Base-by-base conservation (phyloP, 2,888 invertebrate species). In the Drosophila vallismaia region DNA sequence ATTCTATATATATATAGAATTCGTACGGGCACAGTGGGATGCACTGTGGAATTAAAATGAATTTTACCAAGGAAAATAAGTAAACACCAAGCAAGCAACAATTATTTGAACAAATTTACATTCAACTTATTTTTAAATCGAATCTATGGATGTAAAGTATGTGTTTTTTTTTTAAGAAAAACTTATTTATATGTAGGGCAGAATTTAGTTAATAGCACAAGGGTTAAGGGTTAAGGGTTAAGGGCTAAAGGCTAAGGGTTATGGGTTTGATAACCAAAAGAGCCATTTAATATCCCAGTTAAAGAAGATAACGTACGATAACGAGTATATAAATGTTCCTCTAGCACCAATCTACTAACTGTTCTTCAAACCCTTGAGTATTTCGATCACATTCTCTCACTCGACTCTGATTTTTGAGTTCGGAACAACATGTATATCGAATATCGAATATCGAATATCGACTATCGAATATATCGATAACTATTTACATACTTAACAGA, bases 151-250 rank as follows among this genome's bases (percentile, higher is more conserved):
- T 19, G 12, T 6, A 19, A 19, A 3, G 7, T 42, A 6, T 9
- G 3, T 19, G 49, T 48, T 46, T 19, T 49, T 8, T 46, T 14
- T 40, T 19, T 19, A 19, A 19, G 19, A 19, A 19, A 19, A 40
- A 4, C 42, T n/a, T 36, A 19, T 49, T 45, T 24, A n/a, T 73
- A 76, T 50, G 52, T 53, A 58, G 40, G 62, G 49, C 68, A 77
- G 79, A 74, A 62, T 73, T 81, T 68, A 71, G 73, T 70, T 60
- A 26, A 53, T 60, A 56, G 72, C 68, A 74, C 80, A 79, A 74
- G 80, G 79, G 77, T 68, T 80, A 82, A 70, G 52, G 28, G 36
- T 36, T 12, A 31, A 31, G 31, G 31, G 31, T 31, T 31, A 33
- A 8, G 33, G 33, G 26, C n/a, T n/a, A 79, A 74, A 77, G 79